A percentile compares a stretch with the other conserved stretches of the same genome.
Conservation (phyloP, 2,113 vertebrate genomes). For the Cygnus buccinator region DNA sequence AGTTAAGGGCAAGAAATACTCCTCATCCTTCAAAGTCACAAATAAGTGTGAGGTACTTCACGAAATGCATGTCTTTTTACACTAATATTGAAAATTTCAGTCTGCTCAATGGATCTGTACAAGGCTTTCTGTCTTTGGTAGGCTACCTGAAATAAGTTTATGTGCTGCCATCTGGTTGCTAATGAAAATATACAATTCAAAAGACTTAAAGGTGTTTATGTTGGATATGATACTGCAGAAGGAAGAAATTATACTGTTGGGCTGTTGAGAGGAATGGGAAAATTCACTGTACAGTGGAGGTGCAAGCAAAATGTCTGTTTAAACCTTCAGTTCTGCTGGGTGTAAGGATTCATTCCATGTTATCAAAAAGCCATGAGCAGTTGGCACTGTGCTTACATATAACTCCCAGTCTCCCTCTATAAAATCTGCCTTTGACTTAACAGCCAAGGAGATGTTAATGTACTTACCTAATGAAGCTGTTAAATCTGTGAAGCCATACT, state of each 20-base stretch:
- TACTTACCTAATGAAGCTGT: neutral
- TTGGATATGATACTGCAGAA: neutral
- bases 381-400: neutral
- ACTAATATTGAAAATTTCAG: neutral
- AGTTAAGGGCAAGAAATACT: neutral
- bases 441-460: neutral
- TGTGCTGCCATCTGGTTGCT: neutral
- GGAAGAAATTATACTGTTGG: neutral
- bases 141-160: neutral
- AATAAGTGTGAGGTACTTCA: neutral
- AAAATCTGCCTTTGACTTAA: neutral
- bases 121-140: neutral
- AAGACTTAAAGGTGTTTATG: neutral
- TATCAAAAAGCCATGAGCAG: neutral
- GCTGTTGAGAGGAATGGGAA: neutral
- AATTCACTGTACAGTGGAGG: neutral
- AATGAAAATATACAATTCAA: neutral
- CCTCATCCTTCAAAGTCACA: neutral
- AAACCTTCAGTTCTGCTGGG: neutral
- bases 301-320: neutral
- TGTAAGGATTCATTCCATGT: neutral
- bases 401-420: neutral
- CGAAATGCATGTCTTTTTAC: neutral
- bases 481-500: neutral
- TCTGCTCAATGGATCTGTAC: neutral